Percentiles rank a stretch among this genome's conserved stretches.
Evolutionary conservation across 2,113 vertebrate genomes (phyloP).

Genomic region (Zapus hudsonius): DNA sequence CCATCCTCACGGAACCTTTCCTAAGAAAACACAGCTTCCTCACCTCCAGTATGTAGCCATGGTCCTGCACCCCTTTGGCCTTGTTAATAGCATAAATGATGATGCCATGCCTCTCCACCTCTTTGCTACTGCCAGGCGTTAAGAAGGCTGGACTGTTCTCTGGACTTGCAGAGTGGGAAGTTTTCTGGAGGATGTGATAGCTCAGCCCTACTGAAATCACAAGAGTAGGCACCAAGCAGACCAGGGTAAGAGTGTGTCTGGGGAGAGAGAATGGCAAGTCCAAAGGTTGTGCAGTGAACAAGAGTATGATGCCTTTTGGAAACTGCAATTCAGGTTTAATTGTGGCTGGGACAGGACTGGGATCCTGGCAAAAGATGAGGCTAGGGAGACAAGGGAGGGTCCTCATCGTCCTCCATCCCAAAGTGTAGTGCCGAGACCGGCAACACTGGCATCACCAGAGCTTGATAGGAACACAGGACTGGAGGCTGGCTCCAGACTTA

Average conservation of each 20-base stretch:
- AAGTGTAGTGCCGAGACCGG: neutral
- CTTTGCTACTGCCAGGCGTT: neutral
- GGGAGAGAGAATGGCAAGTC: neutral
- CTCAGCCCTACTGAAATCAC: neutral
- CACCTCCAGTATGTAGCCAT: accelerated
- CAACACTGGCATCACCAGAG: too few relatives aligned
- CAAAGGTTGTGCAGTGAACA: neutral
- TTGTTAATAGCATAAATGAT: neutral
- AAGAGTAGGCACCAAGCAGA: neutral
- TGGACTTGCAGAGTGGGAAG: neutral
- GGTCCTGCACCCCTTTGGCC: neutral
- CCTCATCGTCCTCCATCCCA: neutral
- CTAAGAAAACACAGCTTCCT: neutral
- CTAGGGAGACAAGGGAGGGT: neutral
- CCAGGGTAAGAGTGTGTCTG: neutral
- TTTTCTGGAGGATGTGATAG: neutral
- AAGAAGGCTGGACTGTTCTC: neutral
- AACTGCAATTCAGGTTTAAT: neutral
- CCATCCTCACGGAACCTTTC: neutral
- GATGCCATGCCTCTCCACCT: neutral
- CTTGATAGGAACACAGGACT: neutral
- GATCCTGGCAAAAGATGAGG: neutral
- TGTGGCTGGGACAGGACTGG: neutral
- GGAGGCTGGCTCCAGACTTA: neutral
- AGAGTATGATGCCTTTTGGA: neutral